Conservation (phyloP, 1,140 invertebrate species). For the Ganaspis sp. region DNA sequence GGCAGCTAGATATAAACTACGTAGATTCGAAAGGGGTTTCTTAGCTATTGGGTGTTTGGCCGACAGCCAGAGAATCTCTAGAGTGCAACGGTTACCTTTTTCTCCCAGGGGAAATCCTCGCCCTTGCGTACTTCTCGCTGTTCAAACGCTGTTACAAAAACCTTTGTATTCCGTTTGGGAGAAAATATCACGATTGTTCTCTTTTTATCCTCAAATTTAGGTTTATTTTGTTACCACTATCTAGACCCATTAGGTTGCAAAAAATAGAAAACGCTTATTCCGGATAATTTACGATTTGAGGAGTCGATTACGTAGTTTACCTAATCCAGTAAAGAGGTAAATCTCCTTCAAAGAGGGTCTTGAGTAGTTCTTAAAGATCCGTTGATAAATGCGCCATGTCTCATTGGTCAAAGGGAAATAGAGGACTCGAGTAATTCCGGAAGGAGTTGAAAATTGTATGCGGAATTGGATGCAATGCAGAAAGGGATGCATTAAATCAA, state of each 20-base stretch:
- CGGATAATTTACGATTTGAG: too few relatives aligned
- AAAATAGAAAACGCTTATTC: slow-evolving; percentile 3
- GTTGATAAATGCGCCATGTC: too few relatives aligned
- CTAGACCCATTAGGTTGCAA: too few relatives aligned
- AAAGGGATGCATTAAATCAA: too few relatives aligned
- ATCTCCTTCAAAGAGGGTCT: too few relatives aligned
- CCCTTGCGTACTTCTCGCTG: slow-evolving; percentile 32
- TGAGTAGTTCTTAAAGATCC: not conserved
- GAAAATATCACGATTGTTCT: not conserved
- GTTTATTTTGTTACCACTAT: too few relatives aligned
- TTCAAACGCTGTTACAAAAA: slow-evolving; percentile 35
- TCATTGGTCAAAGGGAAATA: too few relatives aligned
- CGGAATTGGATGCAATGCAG: too few relatives aligned
- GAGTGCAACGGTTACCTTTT: slow-evolving; percentile 61
- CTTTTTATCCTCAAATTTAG: too few relatives aligned
- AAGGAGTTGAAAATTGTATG: too few relatives aligned
- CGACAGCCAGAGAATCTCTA: slow-evolving; percentile 62
- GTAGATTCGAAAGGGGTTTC: slow-evolving; percentile 59
- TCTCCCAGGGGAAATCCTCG: slow-evolving; percentile 48
- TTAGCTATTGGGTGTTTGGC: slow-evolving; percentile 67
- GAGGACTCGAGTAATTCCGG: too few relatives aligned
- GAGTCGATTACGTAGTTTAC: too few relatives aligned
- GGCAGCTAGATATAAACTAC: slow-evolving; percentile 48
- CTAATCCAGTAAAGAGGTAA: slow-evolving; percentile 2
- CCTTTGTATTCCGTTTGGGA: not conserved